Evolutionary conservation across 2,113 vertebrate species (phyloP).

Genomic region (Brachirus orientalis): DNA sequence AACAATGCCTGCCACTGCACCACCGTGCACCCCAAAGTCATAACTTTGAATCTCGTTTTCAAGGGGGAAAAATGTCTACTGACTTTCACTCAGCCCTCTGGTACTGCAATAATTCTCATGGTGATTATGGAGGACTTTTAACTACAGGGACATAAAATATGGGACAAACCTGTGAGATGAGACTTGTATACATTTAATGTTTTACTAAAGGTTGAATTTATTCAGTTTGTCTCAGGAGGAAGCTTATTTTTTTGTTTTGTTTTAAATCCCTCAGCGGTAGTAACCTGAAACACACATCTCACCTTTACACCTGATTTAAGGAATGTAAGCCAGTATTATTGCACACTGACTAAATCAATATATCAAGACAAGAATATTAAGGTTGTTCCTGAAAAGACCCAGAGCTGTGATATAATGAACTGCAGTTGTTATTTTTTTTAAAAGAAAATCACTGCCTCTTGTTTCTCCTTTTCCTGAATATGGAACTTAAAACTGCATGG

Average conservation of each 20-base stretch:
- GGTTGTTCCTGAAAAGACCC: too few species aligned
- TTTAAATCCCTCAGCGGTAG: neutral
- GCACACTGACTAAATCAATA: neutral
- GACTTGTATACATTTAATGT: conserved; percentile 6
- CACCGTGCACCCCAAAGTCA: too few species aligned
- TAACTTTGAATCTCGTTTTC: too few species aligned
- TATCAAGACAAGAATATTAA: too few species aligned
- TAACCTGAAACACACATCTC: conserved; percentile 11
- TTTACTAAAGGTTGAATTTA: conserved; percentile 5
- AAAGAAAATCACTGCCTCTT: too few species aligned
- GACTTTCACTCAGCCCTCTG: conserved; percentile 55
- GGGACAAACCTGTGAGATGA: conserved; percentile 2
- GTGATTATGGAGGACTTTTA: conserved; percentile 27
- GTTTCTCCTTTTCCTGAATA: too few species aligned
- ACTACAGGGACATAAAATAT: conserved; percentile 10
- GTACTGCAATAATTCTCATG: conserved; percentile 26
- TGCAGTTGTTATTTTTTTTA: too few species aligned
- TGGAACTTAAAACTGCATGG: too few species aligned
- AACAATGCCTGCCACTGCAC: too few species aligned
- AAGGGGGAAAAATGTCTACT: neutral
- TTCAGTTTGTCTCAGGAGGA: neutral
- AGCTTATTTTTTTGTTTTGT: neutral
- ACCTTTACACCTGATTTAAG: conserved; percentile 7
- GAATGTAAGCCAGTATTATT: neutral
- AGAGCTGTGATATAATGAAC: too few species aligned